Evolutionary conservation across 2,797 vertebrate genomes (phyloP).

Genomic region (Chanos chanos): DNA sequence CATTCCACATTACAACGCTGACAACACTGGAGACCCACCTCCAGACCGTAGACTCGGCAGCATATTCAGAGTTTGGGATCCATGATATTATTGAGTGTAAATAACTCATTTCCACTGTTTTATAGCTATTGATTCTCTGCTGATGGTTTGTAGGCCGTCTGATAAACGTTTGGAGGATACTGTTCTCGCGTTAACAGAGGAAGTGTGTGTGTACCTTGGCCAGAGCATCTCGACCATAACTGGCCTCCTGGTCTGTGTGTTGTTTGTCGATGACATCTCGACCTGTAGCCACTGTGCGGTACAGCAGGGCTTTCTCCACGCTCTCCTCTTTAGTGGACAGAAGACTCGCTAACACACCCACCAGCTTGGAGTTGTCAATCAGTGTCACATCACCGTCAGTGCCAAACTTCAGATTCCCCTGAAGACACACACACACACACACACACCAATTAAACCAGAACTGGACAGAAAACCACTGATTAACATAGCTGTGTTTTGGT

Average conservation of each 20-base stretch:
- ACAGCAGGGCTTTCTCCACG: constrained; percentile 92
- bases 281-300: constrained; percentile 92
- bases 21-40: no score
- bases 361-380: constrained; percentile 83
- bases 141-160: no score
- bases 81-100: no score
- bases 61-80: no score
- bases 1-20: no score
- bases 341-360: constrained; percentile 80
- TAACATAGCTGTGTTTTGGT: no score
- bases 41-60: no score
- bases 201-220: constrained; percentile 79
- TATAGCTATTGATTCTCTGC: no score
- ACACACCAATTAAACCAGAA: neutral
- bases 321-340: constrained; percentile 84
- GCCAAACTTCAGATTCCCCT: constrained; percentile 91
- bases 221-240: constrained; percentile 91
- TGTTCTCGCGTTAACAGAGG: no score
- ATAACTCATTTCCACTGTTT: no score
- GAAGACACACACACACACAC: constrained; percentile 2
- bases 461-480: no score
- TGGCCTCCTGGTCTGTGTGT: constrained; percentile 89
- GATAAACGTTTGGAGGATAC: no score
- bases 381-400: constrained; percentile 86
- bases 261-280: constrained; percentile 96